Evolutionary conservation across 2,888 invertebrate species (phyloP).

Genomic region (Arctia plantaginis): DNA sequence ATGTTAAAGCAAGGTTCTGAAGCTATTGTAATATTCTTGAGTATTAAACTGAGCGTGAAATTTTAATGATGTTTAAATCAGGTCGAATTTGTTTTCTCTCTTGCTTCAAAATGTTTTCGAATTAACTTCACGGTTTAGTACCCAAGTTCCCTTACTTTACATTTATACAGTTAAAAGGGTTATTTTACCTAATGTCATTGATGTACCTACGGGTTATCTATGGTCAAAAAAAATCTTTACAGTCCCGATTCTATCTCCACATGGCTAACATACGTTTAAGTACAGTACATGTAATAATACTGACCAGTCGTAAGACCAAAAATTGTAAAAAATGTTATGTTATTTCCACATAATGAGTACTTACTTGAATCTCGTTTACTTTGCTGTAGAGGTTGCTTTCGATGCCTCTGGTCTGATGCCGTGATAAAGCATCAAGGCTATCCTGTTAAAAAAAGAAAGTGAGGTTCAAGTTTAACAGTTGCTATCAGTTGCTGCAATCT

Average conservation of each 20-base stretch:
- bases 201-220: slow-evolving; percentile 9
- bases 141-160: slow-evolving; percentile 26
- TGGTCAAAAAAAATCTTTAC: slow-evolving; percentile 1
- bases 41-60: slow-evolving; percentile 49
- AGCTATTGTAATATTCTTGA: slow-evolving; percentile 41
- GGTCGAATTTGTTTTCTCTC: slow-evolving; percentile 49
- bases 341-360: slow-evolving; percentile 24
- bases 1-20: slow-evolving; percentile 24
- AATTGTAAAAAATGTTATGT: background rate
- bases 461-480: background rate
- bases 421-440: slow-evolving; percentile 92
- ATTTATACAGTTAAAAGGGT: slow-evolving; percentile 28
- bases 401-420: slow-evolving; percentile 92
- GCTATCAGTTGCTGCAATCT: background rate
- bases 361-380: slow-evolving; percentile 93
- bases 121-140: slow-evolving; percentile 37
- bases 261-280: background rate
- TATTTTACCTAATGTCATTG: background rate
- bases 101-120: slow-evolving; percentile 41
- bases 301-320: background rate
- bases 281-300: background rate
- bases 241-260: background rate
- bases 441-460: slow-evolving; percentile 86
- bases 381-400: slow-evolving; percentile 96
- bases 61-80: slow-evolving; percentile 59